Base-by-base conservation (phyloP, 2,888 invertebrate genomes). In the Drosophila fulvimacula region DNA sequence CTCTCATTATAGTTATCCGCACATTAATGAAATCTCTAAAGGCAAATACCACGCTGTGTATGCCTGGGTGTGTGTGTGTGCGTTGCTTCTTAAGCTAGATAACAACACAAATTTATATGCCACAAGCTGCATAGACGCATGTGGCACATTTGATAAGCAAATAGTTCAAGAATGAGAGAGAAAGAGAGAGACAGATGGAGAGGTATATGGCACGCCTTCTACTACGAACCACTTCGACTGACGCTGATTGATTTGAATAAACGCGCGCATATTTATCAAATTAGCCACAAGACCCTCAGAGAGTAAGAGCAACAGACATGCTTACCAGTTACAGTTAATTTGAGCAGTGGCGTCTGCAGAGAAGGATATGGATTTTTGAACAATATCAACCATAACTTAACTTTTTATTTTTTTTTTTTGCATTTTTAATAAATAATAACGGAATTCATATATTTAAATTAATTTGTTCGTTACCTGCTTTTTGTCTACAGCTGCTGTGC, bases 231-330 rank as follows among this genome's bases (percentile, higher is more conserved):
- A 61, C 64, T 73, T 68, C 63, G 61, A 64, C 86, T 80, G 79
- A 81, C 83, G 81, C 89, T 90, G 90, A 88, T 90, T 90, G 90
- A 90, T 88, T 90, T 88, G 84, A 90, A 89, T 88, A 81, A 90
- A 84, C 79, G 81, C 78, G 82, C 71, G 81, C 89, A 72, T 85
- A 84, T 88, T 88, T 90, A 87, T 88, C 90, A 90, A 88, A 88
- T 88, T 87, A 88, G 75, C 82, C 79, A 62, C 89, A 85, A 76
- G 76, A 72, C 63, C 57, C 78, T 64, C 67, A 36, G 52, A 68
- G 65, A 48, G 60, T 38, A 36, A 53, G 55, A 61, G 67, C 48
- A 53, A 24, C 51, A 42, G 34, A 32, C 61, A 58, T n/a, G 61
- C 59, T 49, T 32, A 68, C 36, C 39, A 49, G 32, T 60, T 49